Evolutionary conservation across 1,140 invertebrate species (phyloP), one percentile per base, ranked within the genome.

Genomic region (Heliconius nattereri): DNA sequence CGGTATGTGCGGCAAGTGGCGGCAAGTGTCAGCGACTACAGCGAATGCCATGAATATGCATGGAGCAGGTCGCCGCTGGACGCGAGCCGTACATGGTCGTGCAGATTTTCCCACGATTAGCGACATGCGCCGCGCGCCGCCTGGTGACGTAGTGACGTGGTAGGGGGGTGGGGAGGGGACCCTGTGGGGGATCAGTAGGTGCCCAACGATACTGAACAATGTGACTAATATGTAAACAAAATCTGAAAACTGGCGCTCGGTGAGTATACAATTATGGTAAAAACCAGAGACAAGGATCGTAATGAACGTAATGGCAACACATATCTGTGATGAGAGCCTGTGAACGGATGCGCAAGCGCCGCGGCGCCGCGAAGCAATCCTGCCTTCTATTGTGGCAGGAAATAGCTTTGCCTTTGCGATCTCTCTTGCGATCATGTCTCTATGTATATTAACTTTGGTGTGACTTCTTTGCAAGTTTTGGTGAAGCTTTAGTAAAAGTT

Each of bases 301-400:
- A 72, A 72, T 20, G 71, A 32, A n/a, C n/a, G n/a, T n/a, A n/a
- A n/a, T n/a, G 26, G 52, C 35, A 20, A 72, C 71, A 78, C 77
- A 76, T 71, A 13, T 71, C 37, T 71, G 40, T 35, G 75, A 76
- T 35, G 70, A 71, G 79, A 80, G 79, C 71, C 75, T 80, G 79
- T 72, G 79, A 80, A 76, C 79, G 79, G 79, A 80, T 73, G 79
- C 79, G 79, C 66, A 49, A 45, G 78, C 73, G 78, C 78, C 72
- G 76, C 78, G 70, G 73, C 73, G 26, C 23, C 57, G 74, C 60
- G n/a, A 29, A 23, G 49, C 74, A 72, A 78, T 78, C 57, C 76
- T 52, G 71, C 71, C 76, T 73, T 73, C 71, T 72, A 72, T 78
- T 78, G 76, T 73, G 72, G 29, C 78, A 73, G 78, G 78, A 78